Evolutionary conservation across 2,113 vertebrate genomes (phyloP).

Genomic region (Stegastes partitus): DNA sequence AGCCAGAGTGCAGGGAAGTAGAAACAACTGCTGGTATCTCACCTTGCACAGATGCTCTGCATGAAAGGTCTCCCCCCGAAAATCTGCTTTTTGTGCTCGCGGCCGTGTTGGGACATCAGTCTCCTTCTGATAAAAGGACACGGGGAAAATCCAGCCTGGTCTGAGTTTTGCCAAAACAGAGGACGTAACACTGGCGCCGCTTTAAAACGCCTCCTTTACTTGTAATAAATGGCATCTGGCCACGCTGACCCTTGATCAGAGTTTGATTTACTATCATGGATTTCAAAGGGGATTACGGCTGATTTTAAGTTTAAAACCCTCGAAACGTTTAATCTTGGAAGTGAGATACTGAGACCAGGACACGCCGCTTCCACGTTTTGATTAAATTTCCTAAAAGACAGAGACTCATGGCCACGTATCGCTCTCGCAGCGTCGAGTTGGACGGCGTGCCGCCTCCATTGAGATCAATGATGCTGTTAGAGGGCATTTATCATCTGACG

Average conservation of each 20-base stretch:
- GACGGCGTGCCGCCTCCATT: slow-evolving; percentile 28
- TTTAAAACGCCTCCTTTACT: slow-evolving; percentile 38
- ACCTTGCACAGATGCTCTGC: slow-evolving; percentile 54
- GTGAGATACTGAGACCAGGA: slow-evolving; percentile 18
- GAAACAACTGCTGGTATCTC: slow-evolving; percentile 38
- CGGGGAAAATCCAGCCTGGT: slow-evolving; percentile 48
- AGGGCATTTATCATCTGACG: slow-evolving; percentile 52
- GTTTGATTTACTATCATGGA: slow-evolving; percentile 39
- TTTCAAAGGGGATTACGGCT: slow-evolving; percentile 42
- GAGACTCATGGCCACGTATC: slow-evolving; percentile 1
- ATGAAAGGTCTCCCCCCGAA: slow-evolving; percentile 27
- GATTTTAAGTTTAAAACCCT: slow-evolving; percentile 35
- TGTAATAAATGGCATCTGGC: slow-evolving; percentile 31
- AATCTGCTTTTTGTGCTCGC: slow-evolving; percentile 34
- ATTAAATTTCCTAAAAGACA: slow-evolving; percentile 10
- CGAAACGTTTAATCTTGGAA: slow-evolving; percentile 34
- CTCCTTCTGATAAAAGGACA: slow-evolving; percentile 53
- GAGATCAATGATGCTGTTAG: slow-evolving; percentile 44
- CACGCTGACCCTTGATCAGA: slow-evolving; percentile 31
- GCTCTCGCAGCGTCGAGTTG: slow-evolving; percentile 21
- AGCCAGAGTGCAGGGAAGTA: slow-evolving; percentile 10
- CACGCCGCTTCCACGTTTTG: not conserved
- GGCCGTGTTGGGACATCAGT: slow-evolving; percentile 57
- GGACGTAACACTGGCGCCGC: slow-evolving; percentile 17
- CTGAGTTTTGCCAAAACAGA: slow-evolving; percentile 44